phyloP scores from a whole-genome alignment of 2,113 vertebrate genomes.

The Thamnophis sirtalis region DNA sequence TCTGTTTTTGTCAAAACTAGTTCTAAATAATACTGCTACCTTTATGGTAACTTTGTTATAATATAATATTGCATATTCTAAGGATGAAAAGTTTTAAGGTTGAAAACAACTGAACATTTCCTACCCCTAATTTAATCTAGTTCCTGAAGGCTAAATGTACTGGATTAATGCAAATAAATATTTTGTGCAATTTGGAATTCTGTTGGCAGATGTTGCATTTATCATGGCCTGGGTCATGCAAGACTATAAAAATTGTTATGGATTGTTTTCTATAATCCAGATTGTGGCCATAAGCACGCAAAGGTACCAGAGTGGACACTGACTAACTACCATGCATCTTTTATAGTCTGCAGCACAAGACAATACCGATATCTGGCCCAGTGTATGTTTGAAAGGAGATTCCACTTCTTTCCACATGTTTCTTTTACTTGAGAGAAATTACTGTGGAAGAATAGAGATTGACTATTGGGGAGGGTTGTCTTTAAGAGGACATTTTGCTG shows the following conservation, averaged over 20 bases:
- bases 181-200: conserved; percentile 64
- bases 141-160: conserved; percentile 58
- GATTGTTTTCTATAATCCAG: background rate
- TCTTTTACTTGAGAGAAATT: background rate
- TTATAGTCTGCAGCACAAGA: background rate
- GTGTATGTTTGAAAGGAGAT: background rate
- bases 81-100: conserved; percentile 36
- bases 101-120: conserved; percentile 41
- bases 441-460: background rate
- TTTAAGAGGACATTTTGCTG: background rate
- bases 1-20: conserved; percentile 60
- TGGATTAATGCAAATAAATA: conserved; percentile 63
- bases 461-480: background rate
- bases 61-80: conserved; percentile 51
- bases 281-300: background rate
- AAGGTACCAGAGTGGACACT: background rate
- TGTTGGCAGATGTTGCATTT: background rate
- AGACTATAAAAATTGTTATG: background rate
- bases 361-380: background rate
- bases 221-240: background rate
- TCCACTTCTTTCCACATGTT: background rate
- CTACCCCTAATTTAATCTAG: conserved; percentile 52
- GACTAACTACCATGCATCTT: background rate
- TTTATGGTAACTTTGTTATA: conserved; percentile 54
- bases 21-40: conserved; percentile 49